phyloP scores from a whole-genome alignment of 2,888 invertebrate genomes.

The Nymphalis polychloros region DNA sequence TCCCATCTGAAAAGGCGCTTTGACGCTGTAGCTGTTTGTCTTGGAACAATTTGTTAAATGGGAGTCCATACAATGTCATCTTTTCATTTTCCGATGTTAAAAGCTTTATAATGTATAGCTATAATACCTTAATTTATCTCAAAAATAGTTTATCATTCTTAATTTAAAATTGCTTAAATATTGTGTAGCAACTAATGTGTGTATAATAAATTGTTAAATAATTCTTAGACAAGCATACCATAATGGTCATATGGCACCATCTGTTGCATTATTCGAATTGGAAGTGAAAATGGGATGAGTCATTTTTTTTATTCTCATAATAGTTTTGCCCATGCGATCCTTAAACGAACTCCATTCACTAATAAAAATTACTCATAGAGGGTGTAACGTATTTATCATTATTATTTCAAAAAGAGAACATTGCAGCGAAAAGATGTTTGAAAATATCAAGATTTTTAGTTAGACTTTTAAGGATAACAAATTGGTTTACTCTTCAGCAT shows the following conservation, averaged over 20 bases:
- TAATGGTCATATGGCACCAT: slow-evolving; percentile 49
- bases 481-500: too few species aligned
- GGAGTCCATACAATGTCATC: slow-evolving; percentile 70
- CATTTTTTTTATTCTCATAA: slow-evolving; percentile 45
- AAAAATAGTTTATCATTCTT: too few species aligned
- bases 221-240: neutral
- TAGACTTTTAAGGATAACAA: neutral
- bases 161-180: too few species aligned
- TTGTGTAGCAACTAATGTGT: too few species aligned
- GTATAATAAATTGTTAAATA: neutral
- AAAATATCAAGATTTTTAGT: neutral
- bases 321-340: slow-evolving; percentile 31
- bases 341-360: slow-evolving; percentile 14
- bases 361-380: neutral
- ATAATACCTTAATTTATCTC: too few species aligned
- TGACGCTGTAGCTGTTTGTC: slow-evolving; percentile 42
- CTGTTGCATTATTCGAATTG: slow-evolving; percentile 49
- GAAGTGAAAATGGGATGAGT: slow-evolving; percentile 50
- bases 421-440: neutral
- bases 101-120: slow-evolving; percentile 41
- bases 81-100: slow-evolving; percentile 54
- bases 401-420: neutral
- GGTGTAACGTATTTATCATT: neutral
- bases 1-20: slow-evolving; percentile 44
- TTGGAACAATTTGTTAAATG: slow-evolving; percentile 75